phyloP scores from a whole-genome alignment of 2,888 invertebrate species.

The Philaethria dido region DNA sequence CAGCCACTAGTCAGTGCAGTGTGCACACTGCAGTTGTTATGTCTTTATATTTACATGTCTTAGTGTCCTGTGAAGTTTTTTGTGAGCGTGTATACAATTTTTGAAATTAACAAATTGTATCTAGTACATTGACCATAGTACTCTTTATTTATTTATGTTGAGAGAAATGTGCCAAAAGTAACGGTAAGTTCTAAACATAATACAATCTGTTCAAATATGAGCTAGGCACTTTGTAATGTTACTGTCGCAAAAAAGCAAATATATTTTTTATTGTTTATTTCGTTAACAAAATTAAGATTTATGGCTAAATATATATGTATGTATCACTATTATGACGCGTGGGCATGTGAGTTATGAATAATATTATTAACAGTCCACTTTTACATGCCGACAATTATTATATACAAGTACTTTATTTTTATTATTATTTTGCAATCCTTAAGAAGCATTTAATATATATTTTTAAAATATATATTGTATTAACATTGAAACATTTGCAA shows the following conservation, averaged over 20 bases:
- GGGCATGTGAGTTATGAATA: background rate
- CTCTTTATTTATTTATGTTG: background rate
- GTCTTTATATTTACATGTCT: background rate
- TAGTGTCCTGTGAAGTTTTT: conserved; percentile 3
- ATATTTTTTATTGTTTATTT: background rate
- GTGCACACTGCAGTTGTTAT: conserved; percentile 2
- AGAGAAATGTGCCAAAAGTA: conserved; percentile 15
- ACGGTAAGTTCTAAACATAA: conserved; percentile 19
- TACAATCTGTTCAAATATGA: conserved; percentile 9
- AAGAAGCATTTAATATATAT: background rate
- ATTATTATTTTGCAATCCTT: background rate
- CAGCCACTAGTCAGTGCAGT: conserved; percentile 7
- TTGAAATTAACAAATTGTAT: background rate
- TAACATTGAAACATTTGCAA: too few species aligned
- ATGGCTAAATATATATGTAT: background rate
- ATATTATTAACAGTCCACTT: background rate
- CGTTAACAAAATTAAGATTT: background rate
- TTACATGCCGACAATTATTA: background rate
- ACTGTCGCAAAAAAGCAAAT: background rate
- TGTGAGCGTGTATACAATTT: conserved; percentile 23
- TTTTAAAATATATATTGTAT: too few species aligned
- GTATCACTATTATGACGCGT: background rate
- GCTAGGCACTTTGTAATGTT: conserved; percentile 9
- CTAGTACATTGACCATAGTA: background rate
- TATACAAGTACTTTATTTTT: background rate